A percentile compares a stretch with the other conserved stretches of the same genome.
Evolutionary conservation across 1,140 invertebrate species (phyloP).

Genomic region (Drosophila littoralis): DNA sequence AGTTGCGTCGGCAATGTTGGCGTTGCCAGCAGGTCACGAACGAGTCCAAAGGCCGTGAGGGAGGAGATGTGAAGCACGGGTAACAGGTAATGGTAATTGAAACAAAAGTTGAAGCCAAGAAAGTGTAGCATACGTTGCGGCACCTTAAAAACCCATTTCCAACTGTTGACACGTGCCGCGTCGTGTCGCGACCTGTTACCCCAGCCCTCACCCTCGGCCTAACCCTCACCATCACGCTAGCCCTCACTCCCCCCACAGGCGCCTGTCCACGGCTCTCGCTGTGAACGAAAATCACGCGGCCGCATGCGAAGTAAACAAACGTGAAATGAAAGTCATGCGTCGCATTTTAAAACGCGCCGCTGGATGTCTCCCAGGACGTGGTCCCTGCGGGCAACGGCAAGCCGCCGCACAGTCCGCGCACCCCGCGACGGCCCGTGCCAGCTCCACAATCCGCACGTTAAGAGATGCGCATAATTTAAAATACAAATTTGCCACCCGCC

Average conservation of each 20-base stretch:
- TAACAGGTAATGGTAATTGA: conserved; percentile 80
- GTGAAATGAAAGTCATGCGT: conserved; percentile 81
- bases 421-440: background rate
- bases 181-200: conserved; percentile 60
- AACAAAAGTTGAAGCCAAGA: conserved; percentile 78
- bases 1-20: conserved; percentile 26
- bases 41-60: background rate
- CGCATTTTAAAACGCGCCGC: conserved; percentile 73
- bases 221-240: background rate
- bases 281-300: conserved; percentile 75
- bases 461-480: conserved; percentile 78
- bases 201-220: conserved; percentile 4
- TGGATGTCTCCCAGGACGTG: conserved; percentile 58
- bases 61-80: conserved; percentile 12
- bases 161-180: conserved; percentile 79
- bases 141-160: conserved; percentile 81
- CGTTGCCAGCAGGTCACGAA: conserved; percentile 25
- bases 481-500: conserved; percentile 65
- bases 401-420: background rate
- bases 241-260: background rate
- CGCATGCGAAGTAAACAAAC: conserved; percentile 80
- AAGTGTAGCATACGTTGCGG: conserved; percentile 74
- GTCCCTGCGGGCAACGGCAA: conserved; percentile 10
- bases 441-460: background rate
- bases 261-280: conserved; percentile 3